Evolutionary conservation across 2,113 vertebrate genomes (phyloP).

Genomic region (Symphodus melops): DNA sequence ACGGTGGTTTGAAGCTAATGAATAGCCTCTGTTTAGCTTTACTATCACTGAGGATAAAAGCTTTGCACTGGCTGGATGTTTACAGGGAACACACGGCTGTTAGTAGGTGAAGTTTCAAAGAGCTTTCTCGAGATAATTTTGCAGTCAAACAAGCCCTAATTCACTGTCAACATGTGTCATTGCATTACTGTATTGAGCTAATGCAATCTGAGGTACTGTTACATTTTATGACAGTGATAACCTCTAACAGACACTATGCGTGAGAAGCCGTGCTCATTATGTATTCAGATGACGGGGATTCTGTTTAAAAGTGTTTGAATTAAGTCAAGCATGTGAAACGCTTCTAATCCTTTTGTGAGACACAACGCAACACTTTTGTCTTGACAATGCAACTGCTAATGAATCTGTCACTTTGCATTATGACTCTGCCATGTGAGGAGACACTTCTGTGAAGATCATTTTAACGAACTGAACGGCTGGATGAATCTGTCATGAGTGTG

Average conservation of each 20-base stretch:
- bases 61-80: slow-evolving; percentile 30
- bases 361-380: slow-evolving; percentile 56
- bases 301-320: slow-evolving; percentile 55
- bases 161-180: slow-evolving; percentile 6
- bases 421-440: slow-evolving; percentile 20
- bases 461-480: slow-evolving; percentile 33
- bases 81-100: slow-evolving; percentile 32
- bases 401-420: slow-evolving; percentile 51
- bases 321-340: slow-evolving; percentile 66
- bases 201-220: slow-evolving; percentile 61
- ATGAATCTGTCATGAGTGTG: slow-evolving; percentile 27
- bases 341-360: slow-evolving; percentile 72
- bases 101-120: slow-evolving; percentile 10
- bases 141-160: slow-evolving; percentile 2
- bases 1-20: slow-evolving; percentile 57
- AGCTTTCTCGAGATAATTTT: background rate
- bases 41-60: slow-evolving; percentile 42
- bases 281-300: slow-evolving; percentile 73
- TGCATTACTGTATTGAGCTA: slow-evolving; percentile 34
- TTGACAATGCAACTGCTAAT: slow-evolving; percentile 47
- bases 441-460: slow-evolving; percentile 32
- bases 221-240: slow-evolving; percentile 49
- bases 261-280: slow-evolving; percentile 67
- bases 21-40: slow-evolving; percentile 39
- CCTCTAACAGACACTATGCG: slow-evolving; percentile 33